Evolutionary conservation across 2,113 vertebrate genomes (phyloP), one percentile per base, ranked within the genome.

Genomic region (Tachycineta bicolor): DNA sequence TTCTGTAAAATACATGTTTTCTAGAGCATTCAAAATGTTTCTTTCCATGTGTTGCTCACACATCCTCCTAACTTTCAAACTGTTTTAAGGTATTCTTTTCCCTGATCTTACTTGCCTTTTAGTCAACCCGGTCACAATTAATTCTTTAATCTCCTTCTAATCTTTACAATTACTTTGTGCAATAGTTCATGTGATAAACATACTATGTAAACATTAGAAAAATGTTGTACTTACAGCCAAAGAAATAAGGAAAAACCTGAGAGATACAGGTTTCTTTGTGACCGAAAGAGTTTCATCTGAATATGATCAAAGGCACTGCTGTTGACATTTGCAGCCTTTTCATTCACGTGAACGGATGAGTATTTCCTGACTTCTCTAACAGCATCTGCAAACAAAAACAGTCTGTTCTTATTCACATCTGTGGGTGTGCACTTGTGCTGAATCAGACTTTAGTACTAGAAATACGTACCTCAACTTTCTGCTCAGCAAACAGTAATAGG

Each of bases 261-360:
- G 96, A 99, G 98, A 96, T 99, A 99, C 89, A 99, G 98, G 97
- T 99, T 99, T 96, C 99, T 99, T 97, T 99, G 99, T 0, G 99
- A 98, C 92, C 99, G 97, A 96, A 99, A 99, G 83, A 99, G 98
- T 98, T 99, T 99, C 99, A 99, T 99, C 94, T 99, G 99, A 62
- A 99, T 93, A 41, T 99, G 98, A 95, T 99, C 99, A 56, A 98
- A 98, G 79, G 98, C 86, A 84, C 95, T 98, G 52, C 98, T 90
- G 93, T 97, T 98, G 85, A 97, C 44, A 56, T 96, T 96, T 84
- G 96, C 88, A 39, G 95, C 96, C 70, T 98, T 98, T 77, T 97
- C 98, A 74, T 26, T 87, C 41, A 91, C 79, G 15, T 98, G 97
- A 43, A 96, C 28, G 2, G 79, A 83, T 0, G 99, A 99, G 74